phyloP scores from a whole-genome alignment of 2,797 vertebrate genomes.

The Dipus sagitta region DNA sequence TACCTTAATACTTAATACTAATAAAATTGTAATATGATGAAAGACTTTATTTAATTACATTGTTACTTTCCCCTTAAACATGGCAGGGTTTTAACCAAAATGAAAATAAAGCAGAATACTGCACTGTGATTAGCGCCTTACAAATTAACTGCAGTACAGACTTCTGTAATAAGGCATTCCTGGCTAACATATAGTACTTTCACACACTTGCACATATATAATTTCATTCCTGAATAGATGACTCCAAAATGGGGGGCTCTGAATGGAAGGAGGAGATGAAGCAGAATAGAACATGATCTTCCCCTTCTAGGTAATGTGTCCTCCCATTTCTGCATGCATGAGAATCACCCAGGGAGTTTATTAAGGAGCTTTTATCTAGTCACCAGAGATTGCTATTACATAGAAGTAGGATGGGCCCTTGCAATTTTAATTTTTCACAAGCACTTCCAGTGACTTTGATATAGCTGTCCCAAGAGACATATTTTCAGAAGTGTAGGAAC shows the following conservation, averaged over 20 bases:
- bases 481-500: background rate
- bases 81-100: background rate
- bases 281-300: background rate
- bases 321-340: background rate
- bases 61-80: background rate
- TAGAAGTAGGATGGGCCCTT: background rate
- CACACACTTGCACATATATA: background rate
- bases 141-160: background rate
- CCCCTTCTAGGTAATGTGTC: background rate
- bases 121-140: background rate
- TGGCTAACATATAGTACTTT: background rate
- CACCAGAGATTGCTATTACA: background rate
- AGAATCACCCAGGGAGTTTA: background rate
- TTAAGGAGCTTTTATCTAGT: constrained; percentile 36
- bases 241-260: background rate
- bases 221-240: background rate
- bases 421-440: constrained; percentile 13
- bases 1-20: background rate
- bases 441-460: background rate
- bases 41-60: background rate
- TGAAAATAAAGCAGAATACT: background rate
- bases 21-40: background rate
- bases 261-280: background rate
- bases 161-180: background rate
- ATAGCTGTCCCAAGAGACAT: background rate